Evolutionary conservation across 2,113 vertebrate species (phyloP), one percentile per base, ranked within the genome.

Genomic region (Geococcyx californianus): DNA sequence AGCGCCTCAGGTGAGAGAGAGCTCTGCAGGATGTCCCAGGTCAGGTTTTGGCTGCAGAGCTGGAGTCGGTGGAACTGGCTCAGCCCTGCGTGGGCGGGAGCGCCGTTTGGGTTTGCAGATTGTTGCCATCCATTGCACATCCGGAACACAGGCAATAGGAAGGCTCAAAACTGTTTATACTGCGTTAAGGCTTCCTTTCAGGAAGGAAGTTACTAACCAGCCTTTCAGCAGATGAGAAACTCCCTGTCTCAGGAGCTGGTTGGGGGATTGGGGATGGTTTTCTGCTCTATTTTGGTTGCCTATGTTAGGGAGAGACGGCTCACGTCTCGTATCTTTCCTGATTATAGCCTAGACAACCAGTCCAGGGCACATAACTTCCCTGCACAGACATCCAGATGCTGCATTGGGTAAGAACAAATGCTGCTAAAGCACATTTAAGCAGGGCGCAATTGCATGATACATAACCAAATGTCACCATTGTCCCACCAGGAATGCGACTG

Each of bases 1-100:
- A 83, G 70, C 1, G 89, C 94, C 87, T n/a, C 10, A 38, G 95
- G 94, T 51, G 80, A 88, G 84, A 70, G 78, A 54, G 70, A 84
- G 81, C 59, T 88, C 85, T 58, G 47, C 29, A 6, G 44, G 45
- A 2, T 0, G 0, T 54, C 56, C 77, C 78, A 3, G 3, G 23
- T 42, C 1, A 0, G 70, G 78, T 44, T 70, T 21, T 20, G 73
- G 68, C 54, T 62, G 73, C n/a, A 40, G 66, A 49, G 18, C 44
- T 1, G 1, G 44, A 11, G 5, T 49, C 1, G 9, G 45, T 52
- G 2, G 8, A 58, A 36, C 19, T 6, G 55, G 88, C 56, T 75
- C 85, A 55, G 60, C 84, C 51, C 58, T 6, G 25, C 15, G 25
- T 19, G 64, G 78, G 64, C 56, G 36, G 29, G 49, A 16, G 0